A percentile compares a stretch with the other conserved stretches of the same genome.
These are phyloP conservation scores for Oligia latruncula DNA, from an alignment of 2,888 invertebrate genomes.

Conservation along the genomic window DNA sequence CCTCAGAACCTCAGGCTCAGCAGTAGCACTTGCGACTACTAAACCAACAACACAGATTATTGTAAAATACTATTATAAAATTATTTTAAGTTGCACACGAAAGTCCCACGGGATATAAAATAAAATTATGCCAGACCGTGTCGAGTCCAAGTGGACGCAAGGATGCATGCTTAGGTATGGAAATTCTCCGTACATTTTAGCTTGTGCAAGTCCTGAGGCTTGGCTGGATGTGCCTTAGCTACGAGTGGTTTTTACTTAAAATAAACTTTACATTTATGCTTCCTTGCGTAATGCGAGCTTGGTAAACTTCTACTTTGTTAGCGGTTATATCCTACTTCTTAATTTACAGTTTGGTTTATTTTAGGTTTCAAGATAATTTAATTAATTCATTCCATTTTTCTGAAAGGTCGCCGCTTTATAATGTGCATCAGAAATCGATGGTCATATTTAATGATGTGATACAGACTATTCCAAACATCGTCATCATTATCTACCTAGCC, in stretches of 20 bases:
- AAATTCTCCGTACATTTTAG: slow-evolving; percentile 14
- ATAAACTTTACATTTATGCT: background rate
- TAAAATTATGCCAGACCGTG: background rate
- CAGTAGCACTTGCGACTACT: background rate
- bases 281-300: background rate
- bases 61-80: background rate
- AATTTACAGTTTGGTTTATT: background rate
- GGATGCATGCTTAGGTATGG: background rate
- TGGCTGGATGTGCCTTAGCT: background rate
- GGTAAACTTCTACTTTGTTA: background rate
- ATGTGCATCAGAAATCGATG: background rate
- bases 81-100: background rate
- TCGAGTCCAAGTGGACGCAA: background rate
- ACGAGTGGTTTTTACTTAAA: background rate
- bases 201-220: background rate
- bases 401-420: background rate
- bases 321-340: background rate
- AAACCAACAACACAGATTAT: background rate
- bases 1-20: background rate
- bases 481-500: no score
- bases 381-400: background rate
- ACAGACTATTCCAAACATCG: background rate
- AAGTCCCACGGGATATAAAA: background rate
- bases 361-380: background rate
- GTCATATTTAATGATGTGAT: background rate